Percentiles rank a stretch among this genome's conserved stretches.
Conservation (phyloP, 2,797 vertebrate species). For the Eulemur rubriventer region DNA sequence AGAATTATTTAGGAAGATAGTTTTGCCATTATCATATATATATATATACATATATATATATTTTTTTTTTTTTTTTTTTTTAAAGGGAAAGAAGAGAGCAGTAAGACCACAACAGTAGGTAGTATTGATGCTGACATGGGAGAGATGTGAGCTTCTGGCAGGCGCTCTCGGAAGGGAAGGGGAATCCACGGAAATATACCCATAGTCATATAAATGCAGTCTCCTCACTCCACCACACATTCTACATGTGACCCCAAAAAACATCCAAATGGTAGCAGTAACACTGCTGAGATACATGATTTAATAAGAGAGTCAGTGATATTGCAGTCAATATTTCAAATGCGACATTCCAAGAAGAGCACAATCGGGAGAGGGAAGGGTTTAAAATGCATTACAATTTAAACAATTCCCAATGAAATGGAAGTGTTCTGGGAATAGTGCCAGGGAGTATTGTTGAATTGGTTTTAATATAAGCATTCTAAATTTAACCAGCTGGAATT, state of each 20-base stretch:
- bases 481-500: conserved; percentile 72
- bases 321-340: conserved; percentile 71
- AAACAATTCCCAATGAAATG: conserved; percentile 76
- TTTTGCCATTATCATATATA: neutral
- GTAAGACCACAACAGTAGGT: neutral
- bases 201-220: neutral
- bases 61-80: neutral
- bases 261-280: neutral
- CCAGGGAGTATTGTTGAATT: conserved; percentile 68
- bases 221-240: neutral
- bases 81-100: neutral
- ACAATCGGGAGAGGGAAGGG: conserved; percentile 47
- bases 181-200: neutral
- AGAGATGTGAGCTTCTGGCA: neutral
- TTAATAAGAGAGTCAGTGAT: conserved; percentile 55
- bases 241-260: neutral
- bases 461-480: conserved; percentile 75
- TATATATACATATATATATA: no score
- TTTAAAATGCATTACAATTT: conserved; percentile 77
- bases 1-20: neutral
- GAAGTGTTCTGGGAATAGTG: conserved; percentile 73
- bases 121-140: neutral
- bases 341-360: conserved; percentile 38
- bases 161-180: neutral
- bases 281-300: conserved; percentile 53